Evolutionary conservation across 2,113 vertebrate species (phyloP).

Genomic region (Alligator sinensis): DNA sequence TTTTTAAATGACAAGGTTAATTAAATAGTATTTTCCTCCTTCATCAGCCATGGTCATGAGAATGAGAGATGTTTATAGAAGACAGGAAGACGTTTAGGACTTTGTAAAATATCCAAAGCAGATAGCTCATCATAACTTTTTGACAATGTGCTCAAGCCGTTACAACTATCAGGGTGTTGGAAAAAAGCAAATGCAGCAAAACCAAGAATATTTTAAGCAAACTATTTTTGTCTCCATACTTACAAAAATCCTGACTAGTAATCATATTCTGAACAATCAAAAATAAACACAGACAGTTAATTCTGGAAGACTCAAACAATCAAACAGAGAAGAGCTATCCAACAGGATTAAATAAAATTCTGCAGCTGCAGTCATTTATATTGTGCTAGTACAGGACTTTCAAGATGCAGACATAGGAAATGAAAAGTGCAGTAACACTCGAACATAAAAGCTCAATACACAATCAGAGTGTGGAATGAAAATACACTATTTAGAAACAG

Average conservation of each 20-base stretch:
- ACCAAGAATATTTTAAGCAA: background rate
- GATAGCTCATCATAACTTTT: background rate
- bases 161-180: background rate
- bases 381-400: conserved; percentile 9
- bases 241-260: background rate
- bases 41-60: background rate
- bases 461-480: conserved; percentile 2
- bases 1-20: background rate
- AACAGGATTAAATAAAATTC: conserved; percentile 37
- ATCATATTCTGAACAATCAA: conserved; percentile 37
- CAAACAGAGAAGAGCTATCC: background rate
- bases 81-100: background rate
- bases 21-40: background rate
- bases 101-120: background rate
- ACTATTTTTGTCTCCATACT: conserved; percentile 26
- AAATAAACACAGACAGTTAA: conserved; percentile 53
- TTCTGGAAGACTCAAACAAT: conserved; percentile 25
- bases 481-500: conserved; percentile 21
- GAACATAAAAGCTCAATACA: conserved; percentile 21
- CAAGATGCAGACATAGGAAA: conserved; percentile 27
- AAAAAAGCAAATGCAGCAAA: background rate
- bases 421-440: conserved; percentile 9
- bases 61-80: background rate
- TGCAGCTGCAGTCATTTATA: conserved; percentile 38
- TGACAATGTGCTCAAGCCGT: background rate